Base-by-base conservation (phyloP, 2,797 vertebrate genomes). In the Gallinago stenura region DNA sequence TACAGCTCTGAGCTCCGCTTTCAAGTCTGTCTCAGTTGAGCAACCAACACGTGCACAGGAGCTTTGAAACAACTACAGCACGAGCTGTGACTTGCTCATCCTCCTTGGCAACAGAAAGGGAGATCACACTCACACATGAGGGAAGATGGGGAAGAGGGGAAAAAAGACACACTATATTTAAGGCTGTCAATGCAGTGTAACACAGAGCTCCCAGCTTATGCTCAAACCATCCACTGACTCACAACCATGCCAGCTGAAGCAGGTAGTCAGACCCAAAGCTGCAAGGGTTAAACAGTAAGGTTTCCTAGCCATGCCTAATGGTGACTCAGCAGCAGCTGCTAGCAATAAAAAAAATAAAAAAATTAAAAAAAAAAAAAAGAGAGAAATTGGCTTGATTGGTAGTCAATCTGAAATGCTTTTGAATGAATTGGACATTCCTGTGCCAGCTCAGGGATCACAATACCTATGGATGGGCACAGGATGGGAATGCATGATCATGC, bases 131-230 rank as follows among this genome's bases (percentile, higher is more conserved):
- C 5, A 2, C 15, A 37, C 2, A 11, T 4, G 3, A 75, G 26
- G 18, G 15, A 4, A 81, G 17, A 78, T 56, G 1, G 3, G 3
- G 6, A 6, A 51, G 22, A 43, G 13, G 8, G 10, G 25, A 24
- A 70, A 73, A 73, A 54, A 20, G 1, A 46, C 13, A n/a, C 17
- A 1, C 16, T 28, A 17, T 37, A 6, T 39, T 69, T 53, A 54
- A 58, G 21, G 11, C 22, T 19, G 3, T 10, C 46, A 30, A 4
- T 4, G 8, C 4, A 24, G 15, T 0, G 6, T 8, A 33, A 68
- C 0, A 3, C 8, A 26, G 22, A n/a, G 19, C 2, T n/a, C 41
- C 6, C 1, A 4, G 7, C 28, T 60, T 10, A 2, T 4, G 1
- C 15, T 13, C 7, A 19, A 62, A 43, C 46, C 26, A n/a, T 12